phyloP scores from a whole-genome alignment of 2,113 vertebrate genomes.

The Morone chrysops region DNA sequence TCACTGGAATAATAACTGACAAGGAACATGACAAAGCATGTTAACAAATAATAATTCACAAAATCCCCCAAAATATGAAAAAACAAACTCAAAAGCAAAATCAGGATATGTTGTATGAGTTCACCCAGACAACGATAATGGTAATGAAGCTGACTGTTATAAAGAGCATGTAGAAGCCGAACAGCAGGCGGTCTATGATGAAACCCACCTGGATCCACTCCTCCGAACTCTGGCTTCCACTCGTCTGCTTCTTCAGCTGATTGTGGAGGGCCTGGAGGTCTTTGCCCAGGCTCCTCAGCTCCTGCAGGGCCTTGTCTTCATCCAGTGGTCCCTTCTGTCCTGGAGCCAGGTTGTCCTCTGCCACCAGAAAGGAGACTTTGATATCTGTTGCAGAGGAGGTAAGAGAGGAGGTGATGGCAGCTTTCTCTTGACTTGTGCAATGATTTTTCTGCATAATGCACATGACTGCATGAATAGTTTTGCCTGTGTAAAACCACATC shows the following conservation, averaged over 20 bases:
- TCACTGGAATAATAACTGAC: not conserved
- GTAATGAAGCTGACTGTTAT: conserved; percentile 79
- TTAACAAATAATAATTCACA: not conserved
- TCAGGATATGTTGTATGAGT: conserved; percentile 38
- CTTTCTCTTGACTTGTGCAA: not conserved
- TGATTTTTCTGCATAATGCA: not conserved
- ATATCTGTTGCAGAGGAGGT: conserved; percentile 13
- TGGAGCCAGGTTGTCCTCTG: not conserved
- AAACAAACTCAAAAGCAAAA: not conserved
- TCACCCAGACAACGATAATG: conserved; percentile 78
- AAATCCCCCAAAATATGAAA: not conserved
- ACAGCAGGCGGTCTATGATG: conserved; percentile 83
- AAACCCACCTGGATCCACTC: conserved; percentile 83
- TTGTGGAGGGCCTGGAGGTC: conserved; percentile 69
- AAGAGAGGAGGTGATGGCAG: not conserved
- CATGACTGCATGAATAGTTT: not conserved
- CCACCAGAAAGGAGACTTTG: rapidly evolving
- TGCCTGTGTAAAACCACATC: not conserved
- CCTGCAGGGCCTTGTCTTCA: conserved; percentile 53
- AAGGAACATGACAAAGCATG: not conserved
- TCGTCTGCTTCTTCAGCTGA: conserved; percentile 67
- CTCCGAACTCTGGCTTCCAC: conserved; percentile 42
- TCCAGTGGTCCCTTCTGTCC: conserved; percentile 11
- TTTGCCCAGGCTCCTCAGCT: conserved; percentile 70
- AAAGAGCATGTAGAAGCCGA: conserved; percentile 80